Evolutionary conservation across 2,888 invertebrate genomes (phyloP).

Genomic region (Glaucopsyche alexis): DNA sequence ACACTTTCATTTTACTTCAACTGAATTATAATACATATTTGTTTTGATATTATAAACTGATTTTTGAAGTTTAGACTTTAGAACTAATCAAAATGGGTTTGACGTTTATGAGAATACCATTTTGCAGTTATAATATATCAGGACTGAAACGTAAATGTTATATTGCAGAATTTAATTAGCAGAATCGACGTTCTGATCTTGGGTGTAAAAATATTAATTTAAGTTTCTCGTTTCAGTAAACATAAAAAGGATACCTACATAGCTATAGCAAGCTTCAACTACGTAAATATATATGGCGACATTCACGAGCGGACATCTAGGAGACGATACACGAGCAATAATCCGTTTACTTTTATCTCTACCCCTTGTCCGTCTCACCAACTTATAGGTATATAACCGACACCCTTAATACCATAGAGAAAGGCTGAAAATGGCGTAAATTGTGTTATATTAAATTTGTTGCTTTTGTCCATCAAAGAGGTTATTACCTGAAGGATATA

Average conservation of each 20-base stretch:
- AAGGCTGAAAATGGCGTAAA: constrained; percentile 37
- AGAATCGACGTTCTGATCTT: no score
- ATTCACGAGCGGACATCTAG: constrained; percentile 55
- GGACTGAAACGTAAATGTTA: no score
- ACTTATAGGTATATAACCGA: constrained; percentile 31
- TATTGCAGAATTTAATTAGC: no score
- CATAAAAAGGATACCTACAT: background rate
- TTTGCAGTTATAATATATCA: no score
- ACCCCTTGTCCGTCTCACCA: constrained; percentile 60
- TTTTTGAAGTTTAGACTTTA: no score
- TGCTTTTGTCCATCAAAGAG: constrained; percentile 69
- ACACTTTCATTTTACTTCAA: no score
- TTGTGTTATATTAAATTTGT: constrained; percentile 35
- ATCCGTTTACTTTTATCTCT: constrained; percentile 77
- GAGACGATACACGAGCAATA: constrained; percentile 70
- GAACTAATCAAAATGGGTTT: no score
- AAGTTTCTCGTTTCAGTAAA: background rate
- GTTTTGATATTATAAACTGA: no score
- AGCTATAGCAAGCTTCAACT: background rate
- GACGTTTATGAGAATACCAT: no score
- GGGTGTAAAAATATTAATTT: no score
- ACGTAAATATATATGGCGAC: constrained; percentile 30
- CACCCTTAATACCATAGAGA: constrained; percentile 42
- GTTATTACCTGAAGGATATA: constrained; percentile 78
- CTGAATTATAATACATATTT: no score